Evolutionary conservation across 2,888 invertebrate species (phyloP).

Genomic region (Euclidia mi): DNA sequence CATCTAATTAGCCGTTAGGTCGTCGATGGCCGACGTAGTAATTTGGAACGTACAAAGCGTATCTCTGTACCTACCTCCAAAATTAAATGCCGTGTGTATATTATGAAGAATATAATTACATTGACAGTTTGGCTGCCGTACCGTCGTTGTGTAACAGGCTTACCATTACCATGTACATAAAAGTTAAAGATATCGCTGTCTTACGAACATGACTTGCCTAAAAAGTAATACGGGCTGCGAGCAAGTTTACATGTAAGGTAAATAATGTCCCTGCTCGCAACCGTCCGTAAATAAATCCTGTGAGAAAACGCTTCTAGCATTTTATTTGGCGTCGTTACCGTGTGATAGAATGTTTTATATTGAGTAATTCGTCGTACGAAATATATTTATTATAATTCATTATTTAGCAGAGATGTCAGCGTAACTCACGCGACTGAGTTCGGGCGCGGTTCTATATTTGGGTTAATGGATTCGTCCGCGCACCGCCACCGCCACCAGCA

Average conservation of each 20-base stretch:
- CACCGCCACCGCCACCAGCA: constrained; percentile 76
- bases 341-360: background rate
- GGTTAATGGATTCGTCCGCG: constrained; percentile 90
- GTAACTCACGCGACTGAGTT: constrained; percentile 71
- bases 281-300: constrained; percentile 17
- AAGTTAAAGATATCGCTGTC: constrained; percentile 7
- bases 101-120: background rate
- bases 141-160: constrained; percentile 6
- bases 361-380: constrained; percentile 9
- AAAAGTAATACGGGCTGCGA: constrained; percentile 24
- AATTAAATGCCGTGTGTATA: constrained; percentile 22
- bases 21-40: constrained; percentile 39
- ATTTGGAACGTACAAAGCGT: too few species aligned
- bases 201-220: constrained; percentile 28
- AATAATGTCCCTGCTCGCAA: constrained; percentile 8
- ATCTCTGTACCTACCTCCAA: constrained; percentile 18
- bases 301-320: constrained; percentile 4
- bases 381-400: constrained; percentile 29
- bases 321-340: constrained; percentile 3
- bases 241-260: constrained; percentile 30
- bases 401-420: constrained; percentile 53
- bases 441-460: constrained; percentile 89
- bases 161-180: constrained; percentile 8
- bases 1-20: constrained; percentile 66
- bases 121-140: constrained; percentile 9